These are phyloP conservation scores for Drosophila gunungcola DNA, from an alignment of 1,140 invertebrate genomes.

Conservation along the genomic window DNA sequence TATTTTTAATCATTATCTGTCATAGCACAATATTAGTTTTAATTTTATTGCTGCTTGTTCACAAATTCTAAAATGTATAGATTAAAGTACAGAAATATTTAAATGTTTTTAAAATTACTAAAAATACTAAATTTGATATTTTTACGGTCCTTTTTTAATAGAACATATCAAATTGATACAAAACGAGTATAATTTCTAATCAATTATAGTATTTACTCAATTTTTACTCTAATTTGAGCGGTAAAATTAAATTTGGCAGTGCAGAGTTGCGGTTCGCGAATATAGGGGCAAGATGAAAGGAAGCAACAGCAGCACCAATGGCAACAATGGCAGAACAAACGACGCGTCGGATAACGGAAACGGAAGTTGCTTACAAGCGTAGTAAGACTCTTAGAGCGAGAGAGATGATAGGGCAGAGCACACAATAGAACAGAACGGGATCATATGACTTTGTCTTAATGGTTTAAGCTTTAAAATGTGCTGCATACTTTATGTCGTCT, in stretches of 20 bases:
- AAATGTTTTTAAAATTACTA: no score
- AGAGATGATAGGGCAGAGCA: not conserved
- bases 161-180: no score
- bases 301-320: conserved; percentile 27
- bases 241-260: not conserved
- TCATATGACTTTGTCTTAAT: conserved; percentile 43
- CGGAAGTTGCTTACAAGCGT: conserved; percentile 77
- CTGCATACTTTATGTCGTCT: conserved; percentile 45
- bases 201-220: no score
- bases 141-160: no score
- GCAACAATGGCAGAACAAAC: conserved; percentile 70
- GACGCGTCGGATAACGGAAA: conserved; percentile 74
- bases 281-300: conserved; percentile 21
- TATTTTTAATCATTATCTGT: no score
- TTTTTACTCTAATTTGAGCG: no score
- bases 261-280: not conserved
- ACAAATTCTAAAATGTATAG: no score
- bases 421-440: conserved; percentile 7
- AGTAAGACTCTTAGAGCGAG: conserved; percentile 26
- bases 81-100: no score
- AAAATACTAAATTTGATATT: no score
- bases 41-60: no score
- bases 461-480: conserved; percentile 66
- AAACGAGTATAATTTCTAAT: no score
- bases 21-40: no score